These are phyloP conservation scores for Oreochromis niloticus DNA, from an alignment of 2,113 vertebrate species.

Conservation along the genomic window DNA sequence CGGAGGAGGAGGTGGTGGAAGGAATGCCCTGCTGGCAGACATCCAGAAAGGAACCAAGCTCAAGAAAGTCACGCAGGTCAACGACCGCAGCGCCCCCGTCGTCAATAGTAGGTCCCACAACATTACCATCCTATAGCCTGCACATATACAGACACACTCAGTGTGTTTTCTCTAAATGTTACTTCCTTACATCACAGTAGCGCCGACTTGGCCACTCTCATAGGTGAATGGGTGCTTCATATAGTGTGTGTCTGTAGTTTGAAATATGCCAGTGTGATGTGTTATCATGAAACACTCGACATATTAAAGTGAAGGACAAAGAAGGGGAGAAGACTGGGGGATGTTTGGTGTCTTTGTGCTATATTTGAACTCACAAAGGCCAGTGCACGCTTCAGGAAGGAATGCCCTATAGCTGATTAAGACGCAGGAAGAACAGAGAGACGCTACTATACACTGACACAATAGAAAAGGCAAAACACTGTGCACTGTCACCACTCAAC, in stretches of 20 bases:
- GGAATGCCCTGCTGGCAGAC: slow-evolving; percentile 84
- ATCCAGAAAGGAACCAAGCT: slow-evolving; percentile 89
- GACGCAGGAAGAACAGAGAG: neutral
- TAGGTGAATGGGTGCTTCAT: neutral
- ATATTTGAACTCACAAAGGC: neutral
- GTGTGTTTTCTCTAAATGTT: neutral
- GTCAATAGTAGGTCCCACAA: slow-evolving; percentile 80
- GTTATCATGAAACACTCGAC: neutral
- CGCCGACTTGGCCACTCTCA: neutral
- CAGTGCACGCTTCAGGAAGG: slow-evolving; percentile 25
- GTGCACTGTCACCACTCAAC: neutral
- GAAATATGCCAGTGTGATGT: neutral
- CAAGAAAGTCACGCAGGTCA: slow-evolving; percentile 84
- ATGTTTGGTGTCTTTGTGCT: neutral
- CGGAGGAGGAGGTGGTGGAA: slow-evolving; percentile 72
- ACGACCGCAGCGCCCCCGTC: slow-evolving; percentile 85
- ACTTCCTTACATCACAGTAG: neutral
- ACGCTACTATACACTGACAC: neutral
- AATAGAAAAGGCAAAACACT: neutral
- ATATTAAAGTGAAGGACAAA: neutral
- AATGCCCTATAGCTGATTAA: slow-evolving; percentile 32
- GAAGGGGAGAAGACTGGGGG: neutral
- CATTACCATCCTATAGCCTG: neutral
- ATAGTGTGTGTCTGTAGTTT: neutral
- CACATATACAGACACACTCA: neutral